A percentile compares a stretch with the other conserved stretches of the same genome.
Evolutionary conservation across 1,140 invertebrate genomes (phyloP).

Genomic region (Drusus annulatus): DNA sequence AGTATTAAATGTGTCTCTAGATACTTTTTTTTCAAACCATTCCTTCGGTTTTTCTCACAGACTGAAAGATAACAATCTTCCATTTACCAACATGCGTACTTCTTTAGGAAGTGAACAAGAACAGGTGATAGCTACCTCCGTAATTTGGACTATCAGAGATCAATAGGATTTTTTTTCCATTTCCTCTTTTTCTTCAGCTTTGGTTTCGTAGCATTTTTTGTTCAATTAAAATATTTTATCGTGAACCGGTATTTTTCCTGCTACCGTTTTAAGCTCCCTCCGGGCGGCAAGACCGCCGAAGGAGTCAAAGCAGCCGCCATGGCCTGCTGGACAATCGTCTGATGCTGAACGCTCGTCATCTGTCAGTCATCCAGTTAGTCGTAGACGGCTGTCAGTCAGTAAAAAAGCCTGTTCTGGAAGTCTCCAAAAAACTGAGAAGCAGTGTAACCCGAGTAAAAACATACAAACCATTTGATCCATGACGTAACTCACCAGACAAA

Average conservation of each 20-base stretch:
- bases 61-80: too few species aligned
- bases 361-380: slow-evolving; percentile 20
- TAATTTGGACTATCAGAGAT: neutral
- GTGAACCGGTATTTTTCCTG: neutral
- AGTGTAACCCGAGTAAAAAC: neutral
- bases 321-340: slow-evolving; percentile 9
- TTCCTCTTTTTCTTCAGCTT: neutral
- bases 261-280: slow-evolving; percentile 12
- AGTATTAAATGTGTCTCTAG: too few species aligned
- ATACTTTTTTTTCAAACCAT: too few species aligned
- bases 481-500: too few species aligned
- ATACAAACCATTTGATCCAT: neutral
- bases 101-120: too few species aligned
- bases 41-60: too few species aligned
- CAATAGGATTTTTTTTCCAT: neutral
- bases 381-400: slow-evolving; percentile 16
- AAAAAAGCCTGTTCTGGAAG: neutral
- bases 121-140: neutral
- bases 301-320: slow-evolving; percentile 7
- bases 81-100: too few species aligned
- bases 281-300: slow-evolving; percentile 19
- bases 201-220: neutral
- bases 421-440: neutral
- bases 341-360: slow-evolving; percentile 20
- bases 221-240: slow-evolving; percentile 27